A percentile compares a stretch with the other conserved stretches of the same genome.
Evolutionary conservation across 2,797 vertebrate genomes (phyloP).

Genomic region (Knipowitschia caucasica): DNA sequence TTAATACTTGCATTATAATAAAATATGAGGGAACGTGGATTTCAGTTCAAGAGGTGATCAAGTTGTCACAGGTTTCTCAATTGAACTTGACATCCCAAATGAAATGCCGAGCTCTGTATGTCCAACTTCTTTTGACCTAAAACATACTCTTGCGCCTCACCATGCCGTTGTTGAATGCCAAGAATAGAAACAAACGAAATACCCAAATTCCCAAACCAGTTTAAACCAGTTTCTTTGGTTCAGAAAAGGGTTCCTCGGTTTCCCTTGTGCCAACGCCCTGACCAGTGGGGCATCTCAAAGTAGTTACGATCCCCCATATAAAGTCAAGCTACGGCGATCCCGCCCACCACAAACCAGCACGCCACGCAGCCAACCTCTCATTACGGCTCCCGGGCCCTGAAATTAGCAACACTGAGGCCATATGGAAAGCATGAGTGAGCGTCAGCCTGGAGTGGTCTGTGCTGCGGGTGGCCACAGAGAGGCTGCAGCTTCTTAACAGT

Average conservation of each 20-base stretch:
- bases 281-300: slow-evolving; percentile 59
- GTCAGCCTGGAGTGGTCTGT: slow-evolving; percentile 67
- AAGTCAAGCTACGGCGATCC: slow-evolving; percentile 66
- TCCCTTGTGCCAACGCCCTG: slow-evolving; percentile 67
- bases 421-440: slow-evolving; percentile 76
- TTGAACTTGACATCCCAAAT: not conserved
- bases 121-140: slow-evolving; percentile 6
- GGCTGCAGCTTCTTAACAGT: slow-evolving; percentile 59
- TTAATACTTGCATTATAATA: no score
- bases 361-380: slow-evolving; percentile 72
- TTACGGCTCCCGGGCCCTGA: slow-evolving; percentile 70
- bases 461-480: slow-evolving; percentile 65
- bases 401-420: slow-evolving; percentile 72
- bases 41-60: no score
- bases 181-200: slow-evolving; percentile 12
- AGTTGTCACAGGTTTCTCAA: no score
- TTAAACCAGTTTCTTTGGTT: slow-evolving; percentile 55
- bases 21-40: no score
- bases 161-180: slow-evolving; percentile 15
- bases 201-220: slow-evolving; percentile 48
- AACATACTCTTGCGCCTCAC: slow-evolving; percentile 18
- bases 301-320: slow-evolving; percentile 66
- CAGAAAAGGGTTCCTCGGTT: slow-evolving; percentile 54
- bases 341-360: slow-evolving; percentile 74
- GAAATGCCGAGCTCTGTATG: no score